Evolutionary conservation across 2,797 vertebrate genomes (phyloP), one percentile per base, ranked within the genome.

Genomic region (Cynopterus sphinx): DNA sequence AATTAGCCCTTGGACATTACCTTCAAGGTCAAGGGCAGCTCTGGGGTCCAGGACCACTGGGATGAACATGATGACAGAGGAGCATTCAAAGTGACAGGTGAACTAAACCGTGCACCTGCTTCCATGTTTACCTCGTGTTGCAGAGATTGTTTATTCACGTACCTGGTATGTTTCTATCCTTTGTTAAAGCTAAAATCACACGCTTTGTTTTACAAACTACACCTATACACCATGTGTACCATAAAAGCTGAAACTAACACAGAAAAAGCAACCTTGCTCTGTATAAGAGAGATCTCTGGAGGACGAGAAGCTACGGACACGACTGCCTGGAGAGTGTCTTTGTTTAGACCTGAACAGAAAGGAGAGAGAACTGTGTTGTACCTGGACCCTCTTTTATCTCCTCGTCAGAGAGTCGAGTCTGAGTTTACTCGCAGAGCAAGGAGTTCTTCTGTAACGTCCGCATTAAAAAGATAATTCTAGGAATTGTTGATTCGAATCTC

Each of bases 391-490:
- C 1, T 33, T 19, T 53, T 67, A 68, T 26, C 61, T 94, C 43
- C 26, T n/a, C 26, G 55, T 46, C 43, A 81, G 19, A 87, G 77
- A 19, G 10, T 2, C 57, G n/a, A 43, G 21, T 70, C 36, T 81
- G 49, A 68, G 41, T 87, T 63, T 43, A 75, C 12, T 28, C 22
- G 83, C 81, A 92, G 36, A 85, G 57, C 21, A 67, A 31, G 57
- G 71, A 67, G 28, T 28, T 81, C 88, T 93, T 90, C 49, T 53
- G 33, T 86, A 79, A 63, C 0, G 13, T 41, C 71, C 71, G 70
- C 67, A 87, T 84, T 87, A 49, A 87, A 88, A 91, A 94, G 39
- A 53, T 41, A 92, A 85, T 96, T 96, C 91, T 95, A 33, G 93
- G 93, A 97, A 94, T 53, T 87, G 91, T 84, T 91, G 55, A 71